Evolutionary conservation across 2,113 vertebrate species (phyloP), one percentile per base, ranked within the genome.

Genomic region (Leucoraja erinaceus): DNA sequence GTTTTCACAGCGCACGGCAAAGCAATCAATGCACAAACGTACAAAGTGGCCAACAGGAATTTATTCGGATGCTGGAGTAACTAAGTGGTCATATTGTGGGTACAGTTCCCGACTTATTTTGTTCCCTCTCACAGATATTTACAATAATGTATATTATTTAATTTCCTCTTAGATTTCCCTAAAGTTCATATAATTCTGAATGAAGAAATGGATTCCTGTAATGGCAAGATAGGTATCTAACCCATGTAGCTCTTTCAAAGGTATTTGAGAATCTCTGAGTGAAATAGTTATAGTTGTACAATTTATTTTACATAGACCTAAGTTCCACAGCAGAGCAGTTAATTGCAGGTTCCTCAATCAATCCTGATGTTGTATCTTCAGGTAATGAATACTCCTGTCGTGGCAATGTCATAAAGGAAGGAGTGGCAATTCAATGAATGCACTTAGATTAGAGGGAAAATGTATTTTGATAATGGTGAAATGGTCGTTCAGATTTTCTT

Each of bases 131-230:
- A 66, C 59, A 63, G 59, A 63, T 63, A 16, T n/a, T 63, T 6
- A 63, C 31, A 63, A 31, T 18, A 12, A 88, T 33, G n/a, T 5
- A n/a, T 31, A 28, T 63, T 88, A 88, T 31, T n/a, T 61, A 84
- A 81, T 81, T 81, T 5, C 38, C 38, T 81, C 54, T 81, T 20
- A 56, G 83, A 86, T 88, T 88, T 63, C 81, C 81, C 54, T 88
- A 63, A 66, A n/a, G 28, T 88, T 88, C 28, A 88, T 28, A 16
- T 61, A 10, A 28, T 25, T 88, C 16, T 31, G 83, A 63, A 63
- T 63, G 22, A n/a, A 63, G 83, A 61, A 66, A 63, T n/a, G 12
- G 59, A 63, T 28, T 12, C 54, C 25, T 31, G 83, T 88, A 31
- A 14, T 59, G n/a, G 31, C 5, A 63, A 61, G 59, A 31, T 61